Evolutionary conservation across 2,888 invertebrate genomes (phyloP), one percentile per base, ranked within the genome.

Genomic region (Gymnoscelis rufifasciata): DNA sequence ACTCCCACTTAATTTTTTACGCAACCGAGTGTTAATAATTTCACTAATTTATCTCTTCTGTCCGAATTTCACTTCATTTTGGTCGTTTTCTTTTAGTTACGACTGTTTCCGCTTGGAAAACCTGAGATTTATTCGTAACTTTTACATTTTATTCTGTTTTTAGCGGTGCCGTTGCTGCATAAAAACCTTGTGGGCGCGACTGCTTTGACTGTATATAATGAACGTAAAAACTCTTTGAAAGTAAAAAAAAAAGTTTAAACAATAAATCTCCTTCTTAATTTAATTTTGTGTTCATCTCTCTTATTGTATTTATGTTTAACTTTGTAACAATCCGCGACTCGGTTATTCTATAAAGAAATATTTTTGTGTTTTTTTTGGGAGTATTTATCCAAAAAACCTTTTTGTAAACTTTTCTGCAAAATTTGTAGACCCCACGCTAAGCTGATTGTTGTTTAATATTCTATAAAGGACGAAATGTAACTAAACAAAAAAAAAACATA

Each of bases 1-100:
- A 42, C 43, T 38, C 24, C 24, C 35, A 23, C 45, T 51, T 47
- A 44, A 52, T 47, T 56, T 54, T 56, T 46, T 47, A 47, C 52
- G 38, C 56, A 51, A 49, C 51, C 47, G 47, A 47, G 51, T 54
- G 57, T 54, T 57, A 51, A 56, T 58, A 58, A 58, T 58, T 58
- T 58, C 52, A 52, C 54, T 58, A 58, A 58, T 58, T 54, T 58
- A 57, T 55, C 52, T 50, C 44, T 47, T 54, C 47, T 41, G 41
- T 31, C 29, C 42, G 41, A 43, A 51, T 48, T 54, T 54, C 46
- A 48, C 45, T 51, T 43, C 46, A 43, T 49, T 49, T 52, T 52
- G 39, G 44, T 40, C 37, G 36, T 24, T 51, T 43, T 45, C 37
- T 49, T 53, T 55, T 55, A 40, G 43, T 53, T 47, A 47, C 43